Base-by-base conservation (phyloP, 2,888 invertebrate species). In the Ceratothoa steindachneri region DNA sequence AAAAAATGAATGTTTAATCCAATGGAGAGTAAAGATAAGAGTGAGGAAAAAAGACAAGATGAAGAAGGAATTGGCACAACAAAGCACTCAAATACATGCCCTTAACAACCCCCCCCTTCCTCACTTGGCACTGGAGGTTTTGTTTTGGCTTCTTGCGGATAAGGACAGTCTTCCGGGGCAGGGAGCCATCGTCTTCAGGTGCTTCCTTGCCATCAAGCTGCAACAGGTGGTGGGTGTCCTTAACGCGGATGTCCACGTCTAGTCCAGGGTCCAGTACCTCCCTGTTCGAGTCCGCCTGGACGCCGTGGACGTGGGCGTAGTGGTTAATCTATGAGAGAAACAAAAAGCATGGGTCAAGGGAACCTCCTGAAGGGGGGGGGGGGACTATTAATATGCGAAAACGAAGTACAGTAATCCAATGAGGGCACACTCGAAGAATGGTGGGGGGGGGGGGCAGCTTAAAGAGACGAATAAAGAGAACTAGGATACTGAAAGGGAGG, bases 101-200 rank as follows among this genome's bases (percentile, higher is more conserved):
- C n/a, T n/a, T n/a, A n/a, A n/a, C n/a, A n/a, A n/a, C 67, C 30
- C 31, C 67, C 30, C 15, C n/a, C 67, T n/a, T 7, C 30, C 7
- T 19, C 19, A 75, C 75, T 60, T 75, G 72, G 55, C 72, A 75
- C 52, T 75, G 75, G 72, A 72, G 73, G 60, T 67, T 75, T 31
- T 75, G 75, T 41, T 71, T 72, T 12, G 60, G 22, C 30, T 75
- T 78, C 31, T 72, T 75, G n/a, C 78, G 60, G 30, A 78, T 71
- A 15, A 78, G 75, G 22, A 78, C 78, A 27, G 78, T 78, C 64
- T 75, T 78, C 60, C 68, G 65, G 2, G 78, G 75, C 19, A 78
- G 65, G 1, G 51, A 65, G 28, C 64, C 72, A 51, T 72, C 60
- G 41, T 65, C 68, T 22, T 67, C 31, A 15, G 27, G 15, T 29